Percentiles rank a stretch among this genome's conserved stretches.
Conservation (phyloP, 2,797 vertebrate genomes). For the Melanotaenia maccullochi region DNA sequence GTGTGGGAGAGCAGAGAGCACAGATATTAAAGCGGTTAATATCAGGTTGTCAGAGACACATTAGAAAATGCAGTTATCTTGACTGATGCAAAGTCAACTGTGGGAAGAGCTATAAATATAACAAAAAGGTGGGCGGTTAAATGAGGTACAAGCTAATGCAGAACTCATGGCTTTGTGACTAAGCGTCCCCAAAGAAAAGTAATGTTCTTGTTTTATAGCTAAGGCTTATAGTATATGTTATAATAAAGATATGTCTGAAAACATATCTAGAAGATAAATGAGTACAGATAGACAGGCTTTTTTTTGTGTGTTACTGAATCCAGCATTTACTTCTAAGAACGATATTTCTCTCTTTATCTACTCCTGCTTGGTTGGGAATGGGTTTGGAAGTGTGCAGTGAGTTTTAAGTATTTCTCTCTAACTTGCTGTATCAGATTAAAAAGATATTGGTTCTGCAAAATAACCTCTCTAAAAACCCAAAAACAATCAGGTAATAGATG, state of each 20-base stretch:
- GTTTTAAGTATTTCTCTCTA: not conserved
- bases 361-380: not conserved
- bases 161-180: not conserved
- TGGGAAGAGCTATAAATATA: slow-evolving; percentile 30
- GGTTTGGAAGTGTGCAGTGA: not conserved
- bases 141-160: not conserved
- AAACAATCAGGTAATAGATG: not conserved
- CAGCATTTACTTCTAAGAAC: not conserved
- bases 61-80: slow-evolving; percentile 12
- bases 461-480: not conserved
- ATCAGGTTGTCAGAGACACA: slow-evolving; percentile 1
- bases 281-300: no score
- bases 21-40: not conserved
- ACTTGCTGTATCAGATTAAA: not conserved
- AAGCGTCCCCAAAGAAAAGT: not conserved
- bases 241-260: not conserved
- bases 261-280: not conserved
- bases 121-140: not conserved
- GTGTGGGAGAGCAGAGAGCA: not conserved
- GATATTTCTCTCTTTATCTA: not conserved
- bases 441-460: not conserved
- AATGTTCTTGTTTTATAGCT: not conserved
- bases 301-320: no score
- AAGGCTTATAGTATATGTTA: not conserved
- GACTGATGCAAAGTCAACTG: slow-evolving; percentile 15